A percentile compares a stretch with the other conserved stretches of the same genome.
Conservation (phyloP, 2,113 vertebrate species). For the Apaloderma vittatum region DNA sequence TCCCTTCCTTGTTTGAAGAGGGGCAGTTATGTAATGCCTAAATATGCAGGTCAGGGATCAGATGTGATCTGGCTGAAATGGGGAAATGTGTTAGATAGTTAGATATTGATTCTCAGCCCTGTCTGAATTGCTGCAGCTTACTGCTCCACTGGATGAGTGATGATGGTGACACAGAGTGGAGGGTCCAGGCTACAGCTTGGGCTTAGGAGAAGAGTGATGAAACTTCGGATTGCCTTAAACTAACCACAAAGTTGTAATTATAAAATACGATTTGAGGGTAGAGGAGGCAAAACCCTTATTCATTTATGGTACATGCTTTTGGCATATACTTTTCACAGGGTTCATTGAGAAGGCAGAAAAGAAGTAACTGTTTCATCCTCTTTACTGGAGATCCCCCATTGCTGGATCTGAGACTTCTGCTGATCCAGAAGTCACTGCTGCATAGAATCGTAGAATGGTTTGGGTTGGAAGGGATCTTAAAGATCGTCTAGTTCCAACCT, state of each 20-base stretch:
- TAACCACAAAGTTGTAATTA: neutral
- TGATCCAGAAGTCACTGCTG: neutral
- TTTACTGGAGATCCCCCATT: neutral
- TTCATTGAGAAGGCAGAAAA: neutral
- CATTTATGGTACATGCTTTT: neutral
- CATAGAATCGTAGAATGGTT: neutral
- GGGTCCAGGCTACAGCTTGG: neutral
- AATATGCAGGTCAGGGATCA: neutral
- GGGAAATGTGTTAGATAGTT: neutral
- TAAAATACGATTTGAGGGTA: accelerated
- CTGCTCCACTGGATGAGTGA: neutral
- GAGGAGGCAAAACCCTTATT: neutral
- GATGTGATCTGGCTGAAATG: neutral
- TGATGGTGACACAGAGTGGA: neutral
- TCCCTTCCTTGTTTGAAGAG: neutral
- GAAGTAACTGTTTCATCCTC: neutral
- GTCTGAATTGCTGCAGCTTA: neutral
- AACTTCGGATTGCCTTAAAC: neutral
- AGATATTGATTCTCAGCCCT: neutral
- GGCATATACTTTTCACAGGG: neutral
- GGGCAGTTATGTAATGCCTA: neutral
- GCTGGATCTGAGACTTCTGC: neutral
- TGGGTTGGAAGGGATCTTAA: neutral
- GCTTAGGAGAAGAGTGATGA: neutral
- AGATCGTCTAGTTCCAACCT: neutral